Evolutionary conservation across 2,113 vertebrate species (phyloP), one percentile per base, ranked within the genome.

Genomic region (Hydrochoerus hydrochaeris): DNA sequence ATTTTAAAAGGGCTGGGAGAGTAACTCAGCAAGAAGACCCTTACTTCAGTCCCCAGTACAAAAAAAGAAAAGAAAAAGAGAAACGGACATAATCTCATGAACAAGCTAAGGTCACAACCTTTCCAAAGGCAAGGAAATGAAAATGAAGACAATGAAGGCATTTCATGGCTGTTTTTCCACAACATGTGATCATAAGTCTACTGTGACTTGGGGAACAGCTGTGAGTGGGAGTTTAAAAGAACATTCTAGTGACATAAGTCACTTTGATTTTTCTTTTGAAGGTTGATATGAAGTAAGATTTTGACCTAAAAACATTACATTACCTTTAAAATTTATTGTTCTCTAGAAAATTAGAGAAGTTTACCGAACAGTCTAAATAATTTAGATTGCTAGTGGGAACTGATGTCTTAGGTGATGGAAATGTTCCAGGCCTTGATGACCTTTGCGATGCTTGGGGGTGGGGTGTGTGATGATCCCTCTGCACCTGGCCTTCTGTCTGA

Each of bases 141-240:
- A 95, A 94, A 77, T 69, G 32, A 95, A 92, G 85, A 63, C 44
- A 92, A 87, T 41, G n/a, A 44, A 67, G 28, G 49, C 83, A 65
- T 83, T 58, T 85, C 16, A 58, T 69, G 52, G 32, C 58, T 90
- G 46, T 90, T 95, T 93, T 92, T 69, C 26, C 41, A 92, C 85
- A 77, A 92, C 60, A 38, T 32, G 10, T 88, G 65, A 52, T 67
- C 32, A 13, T 63, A 91, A 86, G 30, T 14, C 80, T 69, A 57
- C 32, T 60, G 41, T 54, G 73, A 60, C 58, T 96, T 95, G 82
- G 77, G 22, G 73, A 92, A 94, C 60, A 96, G 52, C 85, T 95
- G 60, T 60, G 67, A 85, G 96, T 83, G 95, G 90, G 90, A 0
- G 1, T 95, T 83, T 88, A 83, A 91, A 57, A 96, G 75, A 58